These are phyloP conservation scores for Neodiprion fabricii DNA, from an alignment of 1,140 invertebrate species.

Conservation along the genomic window DNA sequence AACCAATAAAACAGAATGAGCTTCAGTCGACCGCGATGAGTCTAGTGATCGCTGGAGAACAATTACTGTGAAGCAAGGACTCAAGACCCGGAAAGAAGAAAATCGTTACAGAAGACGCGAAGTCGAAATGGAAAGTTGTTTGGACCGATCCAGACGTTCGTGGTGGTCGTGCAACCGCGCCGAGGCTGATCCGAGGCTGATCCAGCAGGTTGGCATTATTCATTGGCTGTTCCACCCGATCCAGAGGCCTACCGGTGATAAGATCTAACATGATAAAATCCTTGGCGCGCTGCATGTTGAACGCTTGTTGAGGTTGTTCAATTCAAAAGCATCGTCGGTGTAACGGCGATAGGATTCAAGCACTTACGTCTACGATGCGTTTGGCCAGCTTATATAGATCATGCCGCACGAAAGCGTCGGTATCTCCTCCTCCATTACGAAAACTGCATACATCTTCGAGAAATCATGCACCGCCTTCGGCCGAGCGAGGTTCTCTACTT, in stretches of 20 bases:
- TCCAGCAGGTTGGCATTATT: too few relatives aligned
- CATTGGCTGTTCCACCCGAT: too few relatives aligned
- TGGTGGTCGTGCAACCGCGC: neutral
- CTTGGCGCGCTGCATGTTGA: too few relatives aligned
- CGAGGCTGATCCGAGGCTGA: too few relatives aligned
- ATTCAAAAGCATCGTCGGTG: too few relatives aligned
- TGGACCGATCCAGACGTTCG: neutral
- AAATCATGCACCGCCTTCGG: neutral
- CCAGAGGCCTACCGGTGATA: too few relatives aligned
- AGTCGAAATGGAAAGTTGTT: conserved; percentile 3
- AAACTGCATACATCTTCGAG: neutral
- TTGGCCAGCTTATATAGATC: too few relatives aligned
- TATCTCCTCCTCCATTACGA: neutral
- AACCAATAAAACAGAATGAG: neutral
- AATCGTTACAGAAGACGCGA: neutral
- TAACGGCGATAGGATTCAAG: too few relatives aligned
- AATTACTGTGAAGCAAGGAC: neutral
- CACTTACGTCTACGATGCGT: too few relatives aligned
- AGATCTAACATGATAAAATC: too few relatives aligned
- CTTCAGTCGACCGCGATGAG: neutral
- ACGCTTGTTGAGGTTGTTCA: too few relatives aligned
- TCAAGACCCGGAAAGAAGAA: conserved; percentile 2
- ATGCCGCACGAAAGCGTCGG: neutral
- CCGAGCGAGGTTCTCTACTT: neutral
- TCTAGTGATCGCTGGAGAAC: neutral